These are phyloP conservation scores for Epinotia demarniana DNA, from an alignment of 2,888 invertebrate species.

Conservation along the genomic window DNA sequence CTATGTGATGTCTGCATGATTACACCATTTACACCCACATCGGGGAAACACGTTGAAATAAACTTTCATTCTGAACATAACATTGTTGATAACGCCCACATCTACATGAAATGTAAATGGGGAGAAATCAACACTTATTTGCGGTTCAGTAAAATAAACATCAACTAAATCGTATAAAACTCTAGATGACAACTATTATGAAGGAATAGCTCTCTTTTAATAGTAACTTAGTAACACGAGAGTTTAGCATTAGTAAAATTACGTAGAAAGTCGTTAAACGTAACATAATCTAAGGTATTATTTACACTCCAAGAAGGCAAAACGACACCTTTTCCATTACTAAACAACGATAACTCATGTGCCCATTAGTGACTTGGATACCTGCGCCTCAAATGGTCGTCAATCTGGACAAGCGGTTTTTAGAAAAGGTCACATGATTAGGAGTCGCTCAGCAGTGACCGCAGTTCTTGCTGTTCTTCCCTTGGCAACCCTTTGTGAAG, in stretches of 20 bases:
- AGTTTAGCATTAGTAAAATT: not conserved
- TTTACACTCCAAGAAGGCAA: not conserved
- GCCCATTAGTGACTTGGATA: not conserved
- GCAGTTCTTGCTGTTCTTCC: not conserved
- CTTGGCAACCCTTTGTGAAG: not conserved
- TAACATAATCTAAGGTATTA: not conserved
- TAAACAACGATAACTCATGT: not conserved
- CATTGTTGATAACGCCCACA: slow-evolving; percentile 16
- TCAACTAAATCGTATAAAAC: not conserved
- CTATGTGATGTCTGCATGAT: slow-evolving; percentile 23
- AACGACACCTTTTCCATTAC: not conserved
- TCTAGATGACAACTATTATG: not conserved
- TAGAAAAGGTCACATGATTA: not conserved
- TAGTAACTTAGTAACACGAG: not conserved
- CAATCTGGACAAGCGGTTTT: not conserved
- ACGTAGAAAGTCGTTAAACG: not conserved
- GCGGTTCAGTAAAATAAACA: not conserved
- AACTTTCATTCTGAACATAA: not conserved
- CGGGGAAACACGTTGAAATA: not conserved
- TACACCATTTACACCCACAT: slow-evolving; percentile 35
- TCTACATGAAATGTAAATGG: slow-evolving; percentile 1
- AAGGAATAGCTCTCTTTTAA: not conserved
- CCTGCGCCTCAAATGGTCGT: not conserved
- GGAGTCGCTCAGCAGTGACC: not conserved
- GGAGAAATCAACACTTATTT: not conserved